Percentiles rank a stretch among this genome's conserved stretches.
Evolutionary conservation across 2,113 vertebrate species (phyloP).

Genomic region (Microtus pennsylvanicus): DNA sequence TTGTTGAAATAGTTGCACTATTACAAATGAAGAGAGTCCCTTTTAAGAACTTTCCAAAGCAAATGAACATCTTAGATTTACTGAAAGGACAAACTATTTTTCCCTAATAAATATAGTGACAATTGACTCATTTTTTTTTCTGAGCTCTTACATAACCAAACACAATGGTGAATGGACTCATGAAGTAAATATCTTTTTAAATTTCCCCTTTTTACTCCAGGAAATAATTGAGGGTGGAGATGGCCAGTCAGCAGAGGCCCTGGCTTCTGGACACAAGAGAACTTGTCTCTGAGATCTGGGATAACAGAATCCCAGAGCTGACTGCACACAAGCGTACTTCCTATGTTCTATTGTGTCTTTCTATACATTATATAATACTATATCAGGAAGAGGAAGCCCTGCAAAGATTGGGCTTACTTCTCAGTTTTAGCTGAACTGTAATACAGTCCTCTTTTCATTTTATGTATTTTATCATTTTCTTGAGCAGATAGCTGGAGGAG

Average conservation of each 20-base stretch:
- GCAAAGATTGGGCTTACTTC: background rate
- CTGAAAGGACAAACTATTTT: background rate
- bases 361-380: background rate
- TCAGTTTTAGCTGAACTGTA: background rate
- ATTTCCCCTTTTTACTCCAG: background rate
- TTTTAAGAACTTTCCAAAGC: slow-evolving; percentile 21
- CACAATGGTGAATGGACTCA: background rate
- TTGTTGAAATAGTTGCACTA: background rate
- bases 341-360: background rate
- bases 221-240: background rate
- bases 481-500: background rate
- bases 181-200: background rate
- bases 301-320: no score
- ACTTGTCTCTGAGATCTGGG: background rate
- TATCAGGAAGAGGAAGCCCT: background rate
- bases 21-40: background rate
- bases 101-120: background rate
- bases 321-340: background rate
- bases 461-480: background rate
- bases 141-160: background rate
- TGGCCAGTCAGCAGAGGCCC: background rate
- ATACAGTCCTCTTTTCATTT: background rate
- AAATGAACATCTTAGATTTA: background rate
- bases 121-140: background rate
- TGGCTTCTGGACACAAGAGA: background rate